These are phyloP conservation scores for Semnornis frantzii DNA, from an alignment of 2,113 vertebrate species.

Conservation along the genomic window DNA sequence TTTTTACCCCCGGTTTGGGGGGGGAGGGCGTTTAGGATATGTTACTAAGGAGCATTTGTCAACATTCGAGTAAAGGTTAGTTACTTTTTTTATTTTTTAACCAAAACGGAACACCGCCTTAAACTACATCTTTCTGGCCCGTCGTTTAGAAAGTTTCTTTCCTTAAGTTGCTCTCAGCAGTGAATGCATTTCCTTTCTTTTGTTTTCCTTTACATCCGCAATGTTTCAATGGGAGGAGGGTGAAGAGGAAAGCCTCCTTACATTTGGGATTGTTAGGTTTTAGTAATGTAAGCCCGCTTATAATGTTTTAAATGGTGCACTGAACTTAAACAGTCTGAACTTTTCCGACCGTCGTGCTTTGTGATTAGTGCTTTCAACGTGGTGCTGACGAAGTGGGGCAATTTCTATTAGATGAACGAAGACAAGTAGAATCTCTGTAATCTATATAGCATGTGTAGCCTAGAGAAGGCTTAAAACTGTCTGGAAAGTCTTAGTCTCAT, in stretches of 20 bases:
- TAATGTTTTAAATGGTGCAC: neutral
- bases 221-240: slow-evolving; percentile 60
- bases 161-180: slow-evolving; percentile 54
- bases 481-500: neutral
- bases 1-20: too few relatives aligned
- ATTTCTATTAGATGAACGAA: fast-evolving
- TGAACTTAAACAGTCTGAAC: neutral
- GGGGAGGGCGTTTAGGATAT: too few relatives aligned
- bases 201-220: slow-evolving; percentile 74
- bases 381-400: neutral
- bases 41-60: neutral
- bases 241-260: slow-evolving; percentile 7
- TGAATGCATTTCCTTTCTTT: slow-evolving; percentile 78
- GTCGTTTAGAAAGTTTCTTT: slow-evolving; percentile 69
- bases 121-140: slow-evolving; percentile 50
- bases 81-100: slow-evolving; percentile 31
- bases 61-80: neutral
- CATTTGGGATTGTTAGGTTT: neutral
- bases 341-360: neutral
- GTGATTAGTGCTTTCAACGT: neutral
- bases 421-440: neutral
- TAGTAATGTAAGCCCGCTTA: neutral
- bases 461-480: neutral
- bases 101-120: slow-evolving; percentile 58
- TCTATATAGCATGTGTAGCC: neutral